Evolutionary conservation across 2,888 invertebrate genomes (phyloP).

Genomic region (Rhyacophila evoluta): DNA sequence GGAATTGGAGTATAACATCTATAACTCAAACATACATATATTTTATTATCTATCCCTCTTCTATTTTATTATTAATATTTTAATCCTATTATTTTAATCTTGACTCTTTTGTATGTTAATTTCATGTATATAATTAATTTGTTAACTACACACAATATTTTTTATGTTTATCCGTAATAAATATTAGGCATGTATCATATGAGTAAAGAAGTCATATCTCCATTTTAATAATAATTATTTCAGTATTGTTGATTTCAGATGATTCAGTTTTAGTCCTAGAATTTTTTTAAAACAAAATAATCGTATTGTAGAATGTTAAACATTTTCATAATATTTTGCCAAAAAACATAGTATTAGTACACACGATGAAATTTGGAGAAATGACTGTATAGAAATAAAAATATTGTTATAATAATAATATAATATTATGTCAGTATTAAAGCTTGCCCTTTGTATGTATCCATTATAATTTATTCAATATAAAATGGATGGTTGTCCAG

Average conservation of each 20-base stretch:
- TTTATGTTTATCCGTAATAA: neutral
- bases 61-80: neutral
- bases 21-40: too few relatives aligned
- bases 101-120: neutral
- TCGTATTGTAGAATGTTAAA: too few relatives aligned
- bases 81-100: neutral
- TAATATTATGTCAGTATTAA: neutral
- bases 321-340: too few relatives aligned
- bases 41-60: too few relatives aligned
- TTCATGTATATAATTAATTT: neutral
- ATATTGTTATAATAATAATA: neutral
- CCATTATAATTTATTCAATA: neutral
- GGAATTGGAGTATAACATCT: too few relatives aligned
- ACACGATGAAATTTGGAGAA: neutral
- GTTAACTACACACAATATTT: neutral
- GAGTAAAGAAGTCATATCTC: constrained; percentile 11
- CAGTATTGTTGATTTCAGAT: too few relatives aligned
- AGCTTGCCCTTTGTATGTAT: constrained; percentile 16
- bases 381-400: neutral
- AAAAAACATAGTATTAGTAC: too few relatives aligned
- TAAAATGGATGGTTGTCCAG: constrained; percentile 15
- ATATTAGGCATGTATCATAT: constrained; percentile 9
- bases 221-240: neutral
- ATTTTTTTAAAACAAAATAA: too few relatives aligned
- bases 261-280: too few relatives aligned